Conservation (phyloP, 1,140 invertebrate species). For the Drosophila rhopaloa region DNA sequence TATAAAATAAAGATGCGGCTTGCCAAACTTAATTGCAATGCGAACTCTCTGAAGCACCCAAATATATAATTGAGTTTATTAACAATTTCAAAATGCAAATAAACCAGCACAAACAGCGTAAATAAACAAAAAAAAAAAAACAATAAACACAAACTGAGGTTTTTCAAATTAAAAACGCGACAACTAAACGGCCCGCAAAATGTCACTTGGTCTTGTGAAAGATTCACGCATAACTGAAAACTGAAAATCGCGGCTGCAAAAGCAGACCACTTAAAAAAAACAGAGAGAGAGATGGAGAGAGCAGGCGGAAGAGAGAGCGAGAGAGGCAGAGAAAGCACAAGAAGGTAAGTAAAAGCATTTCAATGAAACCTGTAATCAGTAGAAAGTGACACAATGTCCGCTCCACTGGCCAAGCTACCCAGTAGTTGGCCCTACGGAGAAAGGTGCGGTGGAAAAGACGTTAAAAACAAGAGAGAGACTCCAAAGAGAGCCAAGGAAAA, state of each 20-base stretch:
- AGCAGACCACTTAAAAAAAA: slow-evolving; percentile 17
- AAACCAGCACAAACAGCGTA: slow-evolving; percentile 21
- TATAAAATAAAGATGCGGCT: slow-evolving; percentile 24
- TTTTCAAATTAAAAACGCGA: slow-evolving; percentile 34
- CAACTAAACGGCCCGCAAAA: slow-evolving; percentile 43
- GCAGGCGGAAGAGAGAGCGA: slow-evolving; percentile 18
- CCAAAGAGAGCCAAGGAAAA: not conserved
- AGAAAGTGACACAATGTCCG: slow-evolving; percentile 71
- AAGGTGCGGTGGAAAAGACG: slow-evolving; percentile 16
- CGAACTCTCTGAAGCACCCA: slow-evolving; percentile 29
- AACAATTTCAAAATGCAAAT: slow-evolving; percentile 48
- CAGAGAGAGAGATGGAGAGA: slow-evolving; percentile 10
- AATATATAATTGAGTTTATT: slow-evolving; percentile 44
- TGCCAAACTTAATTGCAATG: slow-evolving; percentile 43
- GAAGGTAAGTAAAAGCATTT: slow-evolving; percentile 43
- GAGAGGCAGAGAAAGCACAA: slow-evolving; percentile 22
- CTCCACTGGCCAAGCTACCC: slow-evolving; percentile 35
- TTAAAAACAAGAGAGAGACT: not conserved
- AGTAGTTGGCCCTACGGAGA: slow-evolving; percentile 25
- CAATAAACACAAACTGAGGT: slow-evolving; percentile 3
- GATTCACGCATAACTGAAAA: slow-evolving; percentile 79
- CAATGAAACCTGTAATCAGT: slow-evolving; percentile 40
- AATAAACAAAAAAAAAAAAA: slow-evolving; percentile 10
- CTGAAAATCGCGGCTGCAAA: slow-evolving; percentile 15
- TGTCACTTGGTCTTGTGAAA: slow-evolving; percentile 82